phyloP scores from a whole-genome alignment of 2,113 vertebrate genomes.

The Bungarus multicinctus region DNA sequence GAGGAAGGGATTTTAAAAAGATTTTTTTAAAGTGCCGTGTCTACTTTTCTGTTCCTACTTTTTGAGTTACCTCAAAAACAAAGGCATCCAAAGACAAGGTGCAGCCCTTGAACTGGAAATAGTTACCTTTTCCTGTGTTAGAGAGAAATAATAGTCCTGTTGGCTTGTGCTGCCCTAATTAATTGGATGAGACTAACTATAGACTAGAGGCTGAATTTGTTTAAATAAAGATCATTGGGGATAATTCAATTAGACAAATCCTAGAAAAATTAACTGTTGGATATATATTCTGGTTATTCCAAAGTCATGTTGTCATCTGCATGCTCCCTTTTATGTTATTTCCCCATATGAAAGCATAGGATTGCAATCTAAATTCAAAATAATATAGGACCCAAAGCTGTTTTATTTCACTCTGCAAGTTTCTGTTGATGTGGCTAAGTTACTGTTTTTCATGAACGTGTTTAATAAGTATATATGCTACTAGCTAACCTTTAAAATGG shows the following conservation, averaged over 20 bases:
- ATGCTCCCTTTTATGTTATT: background rate
- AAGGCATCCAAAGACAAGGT: background rate
- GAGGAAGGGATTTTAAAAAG: background rate
- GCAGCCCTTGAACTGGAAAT: background rate
- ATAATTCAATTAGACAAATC: conserved; percentile 26
- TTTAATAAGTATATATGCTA: background rate
- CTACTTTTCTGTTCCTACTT: background rate
- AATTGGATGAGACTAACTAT: conserved; percentile 11
- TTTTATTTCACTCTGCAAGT: background rate
- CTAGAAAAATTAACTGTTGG: background rate
- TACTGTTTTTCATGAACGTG: background rate
- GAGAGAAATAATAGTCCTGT: background rate
- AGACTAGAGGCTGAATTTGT: conserved; percentile 15
- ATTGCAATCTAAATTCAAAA: background rate
- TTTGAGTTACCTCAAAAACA: background rate
- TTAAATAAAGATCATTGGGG: conserved; percentile 4
- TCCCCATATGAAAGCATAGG: background rate
- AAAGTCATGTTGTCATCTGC: background rate
- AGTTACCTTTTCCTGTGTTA: background rate
- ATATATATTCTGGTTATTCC: background rate
- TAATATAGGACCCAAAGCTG: background rate
- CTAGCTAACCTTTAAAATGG: background rate
- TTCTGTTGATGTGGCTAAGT: background rate
- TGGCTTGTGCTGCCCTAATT: conserved; percentile 13
- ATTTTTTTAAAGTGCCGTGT: background rate